phyloP scores from a whole-genome alignment of 2,797 vertebrate species.

The Stomatorhinus walkeri region DNA sequence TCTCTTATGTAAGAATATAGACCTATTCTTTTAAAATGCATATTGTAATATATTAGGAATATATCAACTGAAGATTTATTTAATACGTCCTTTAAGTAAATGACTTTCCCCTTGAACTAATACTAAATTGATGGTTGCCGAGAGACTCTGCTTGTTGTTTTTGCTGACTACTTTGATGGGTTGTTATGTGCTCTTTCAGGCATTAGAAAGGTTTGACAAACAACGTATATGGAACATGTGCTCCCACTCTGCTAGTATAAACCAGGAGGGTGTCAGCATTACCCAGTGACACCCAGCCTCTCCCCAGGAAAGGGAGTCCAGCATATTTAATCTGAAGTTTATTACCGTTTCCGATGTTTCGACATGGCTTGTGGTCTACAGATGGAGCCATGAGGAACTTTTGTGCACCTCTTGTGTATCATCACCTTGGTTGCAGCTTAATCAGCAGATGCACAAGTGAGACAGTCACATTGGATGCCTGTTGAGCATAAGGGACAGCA shows the following conservation, averaged over 20 bases:
- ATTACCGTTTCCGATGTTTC: not conserved
- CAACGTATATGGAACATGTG: not conserved
- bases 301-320: not conserved
- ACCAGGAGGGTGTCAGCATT: not conserved
- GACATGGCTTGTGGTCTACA: not conserved
- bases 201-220: not conserved
- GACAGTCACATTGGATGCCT: not conserved
- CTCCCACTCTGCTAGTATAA: not conserved
- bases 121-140: not conserved
- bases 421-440: not conserved
- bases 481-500: not conserved
- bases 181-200: not conserved
- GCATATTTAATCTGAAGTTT: not conserved
- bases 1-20: not conserved
- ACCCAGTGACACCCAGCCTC: not conserved
- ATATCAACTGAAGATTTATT: not conserved
- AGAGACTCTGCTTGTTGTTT: not conserved
- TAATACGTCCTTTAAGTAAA: not conserved
- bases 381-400: not conserved
- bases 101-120: not conserved
- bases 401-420: not conserved
- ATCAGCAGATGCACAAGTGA: not conserved
- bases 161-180: not conserved
- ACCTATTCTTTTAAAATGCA: not conserved
- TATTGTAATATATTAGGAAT: constrained; percentile 9